Conservation (phyloP, 2,797 vertebrate species). For the Chelmon rostratus region DNA sequence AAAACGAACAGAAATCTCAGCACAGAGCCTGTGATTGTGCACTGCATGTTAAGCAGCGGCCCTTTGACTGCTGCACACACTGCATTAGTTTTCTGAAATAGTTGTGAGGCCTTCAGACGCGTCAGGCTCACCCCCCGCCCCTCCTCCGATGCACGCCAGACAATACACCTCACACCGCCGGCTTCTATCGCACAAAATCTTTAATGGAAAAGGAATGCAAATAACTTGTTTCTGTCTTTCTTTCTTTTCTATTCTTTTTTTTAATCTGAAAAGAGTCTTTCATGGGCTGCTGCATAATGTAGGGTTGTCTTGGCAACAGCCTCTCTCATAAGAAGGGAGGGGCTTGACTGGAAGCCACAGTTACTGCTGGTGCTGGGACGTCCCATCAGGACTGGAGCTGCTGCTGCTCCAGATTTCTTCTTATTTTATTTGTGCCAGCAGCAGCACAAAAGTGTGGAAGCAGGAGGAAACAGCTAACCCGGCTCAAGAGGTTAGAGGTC, state of each 20-base stretch:
- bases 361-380: slow-evolving; percentile 48
- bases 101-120: slow-evolving; percentile 50
- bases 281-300: slow-evolving; percentile 78
- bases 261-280: slow-evolving; percentile 80
- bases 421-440: not conserved
- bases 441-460: not conserved
- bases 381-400: slow-evolving; percentile 39
- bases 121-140: slow-evolving; percentile 7
- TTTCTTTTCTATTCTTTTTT: slow-evolving; percentile 41
- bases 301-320: slow-evolving; percentile 73
- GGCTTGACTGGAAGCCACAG: slow-evolving; percentile 57
- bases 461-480: not conserved
- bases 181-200: slow-evolving; percentile 61
- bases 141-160: slow-evolving; percentile 30
- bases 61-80: slow-evolving; percentile 52
- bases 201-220: slow-evolving; percentile 81
- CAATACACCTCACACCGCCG: slow-evolving; percentile 60
- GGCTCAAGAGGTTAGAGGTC: not conserved
- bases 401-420: not conserved
- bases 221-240: slow-evolving; percentile 73
- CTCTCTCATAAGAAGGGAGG: slow-evolving; percentile 71
- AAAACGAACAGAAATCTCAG: slow-evolving; percentile 46
- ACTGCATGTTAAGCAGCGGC: slow-evolving; percentile 72
- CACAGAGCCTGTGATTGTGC: slow-evolving; percentile 50
- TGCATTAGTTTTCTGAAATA: slow-evolving; percentile 56